Conservation (phyloP, 2,113 vertebrate species). For the Hippocampus comes region DNA sequence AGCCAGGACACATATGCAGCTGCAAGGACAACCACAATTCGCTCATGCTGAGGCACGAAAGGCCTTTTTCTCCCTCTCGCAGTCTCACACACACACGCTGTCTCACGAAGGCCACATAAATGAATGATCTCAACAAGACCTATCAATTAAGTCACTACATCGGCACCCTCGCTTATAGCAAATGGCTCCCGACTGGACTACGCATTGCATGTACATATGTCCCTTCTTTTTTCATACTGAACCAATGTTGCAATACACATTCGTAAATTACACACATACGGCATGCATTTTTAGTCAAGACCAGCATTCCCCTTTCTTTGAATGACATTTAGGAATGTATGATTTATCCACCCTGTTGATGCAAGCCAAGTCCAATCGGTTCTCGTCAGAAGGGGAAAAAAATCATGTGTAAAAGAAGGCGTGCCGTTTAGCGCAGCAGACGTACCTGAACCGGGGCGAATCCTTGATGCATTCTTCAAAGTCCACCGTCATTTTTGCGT, state of each 20-base stretch:
- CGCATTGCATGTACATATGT: conserved; percentile 6
- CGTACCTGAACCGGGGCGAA: conserved; percentile 91
- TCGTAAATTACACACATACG: conserved; percentile 15
- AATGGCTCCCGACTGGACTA: conserved; percentile 38
- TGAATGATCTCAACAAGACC: not conserved
- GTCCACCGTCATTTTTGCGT: conserved; percentile 88
- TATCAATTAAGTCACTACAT: not conserved
- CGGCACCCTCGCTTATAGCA: conserved; percentile 10
- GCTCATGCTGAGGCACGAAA: conserved; percentile 24
- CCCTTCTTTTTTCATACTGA: conserved; percentile 28
- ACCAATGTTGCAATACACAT: conserved; percentile 22
- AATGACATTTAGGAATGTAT: not conserved
- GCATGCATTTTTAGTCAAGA: not conserved
- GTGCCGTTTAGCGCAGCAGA: conserved; percentile 54
- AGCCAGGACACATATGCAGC: conserved; percentile 25
- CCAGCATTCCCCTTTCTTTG: not conserved
- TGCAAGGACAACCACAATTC: conserved; percentile 32
- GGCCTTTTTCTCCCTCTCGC: conserved; percentile 20
- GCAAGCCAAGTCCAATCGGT: not conserved
- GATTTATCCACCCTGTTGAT: conserved; percentile 36
- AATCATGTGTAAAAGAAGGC: conserved; percentile 55
- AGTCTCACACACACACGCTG: conserved; percentile 1
- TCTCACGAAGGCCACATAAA: not conserved
- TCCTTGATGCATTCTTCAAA: conserved; percentile 96
- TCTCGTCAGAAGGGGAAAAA: not conserved